Conservation (phyloP, 2,113 vertebrate genomes). For the Vombatus ursinus region DNA sequence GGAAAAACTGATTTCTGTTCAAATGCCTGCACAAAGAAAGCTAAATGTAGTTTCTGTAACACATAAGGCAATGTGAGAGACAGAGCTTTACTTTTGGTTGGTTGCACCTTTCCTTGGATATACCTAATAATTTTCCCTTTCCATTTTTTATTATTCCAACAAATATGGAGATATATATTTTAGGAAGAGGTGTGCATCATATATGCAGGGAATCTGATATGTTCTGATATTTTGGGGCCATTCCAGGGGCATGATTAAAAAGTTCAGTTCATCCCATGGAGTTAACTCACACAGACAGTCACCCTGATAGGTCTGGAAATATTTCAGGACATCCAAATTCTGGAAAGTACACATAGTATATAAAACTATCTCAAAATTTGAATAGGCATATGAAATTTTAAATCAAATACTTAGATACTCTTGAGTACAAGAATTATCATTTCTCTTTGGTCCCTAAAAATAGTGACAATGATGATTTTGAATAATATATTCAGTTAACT, state of each 20-base stretch:
- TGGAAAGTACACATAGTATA: not conserved
- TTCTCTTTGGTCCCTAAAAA: not conserved
- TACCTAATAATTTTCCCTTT: not conserved
- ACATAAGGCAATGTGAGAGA: not conserved
- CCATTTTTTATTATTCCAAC: not conserved
- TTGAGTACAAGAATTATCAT: not conserved
- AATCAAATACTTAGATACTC: not conserved
- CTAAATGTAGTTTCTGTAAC: not conserved
- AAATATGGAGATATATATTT: not conserved
- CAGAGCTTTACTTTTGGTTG: not conserved
- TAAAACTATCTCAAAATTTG: not conserved
- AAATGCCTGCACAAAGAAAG: conserved; percentile 1
- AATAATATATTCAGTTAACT: not conserved
- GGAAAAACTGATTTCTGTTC: conserved; percentile 60
- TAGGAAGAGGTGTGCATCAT: conserved; percentile 43
- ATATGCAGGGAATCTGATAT: not conserved
- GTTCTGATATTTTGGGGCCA: not conserved
- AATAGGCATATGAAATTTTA: not conserved
- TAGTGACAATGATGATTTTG: not conserved
- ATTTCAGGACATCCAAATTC: not conserved
- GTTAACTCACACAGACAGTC: not conserved
- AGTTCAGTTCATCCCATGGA: not conserved
- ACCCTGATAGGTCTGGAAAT: not conserved
- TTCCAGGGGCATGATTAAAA: not conserved
- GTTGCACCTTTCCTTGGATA: not conserved